Percentiles rank a stretch among this genome's conserved stretches.
phyloP scores from a whole-genome alignment of 2,113 vertebrate genomes.

The Eleginops maclovinus region DNA sequence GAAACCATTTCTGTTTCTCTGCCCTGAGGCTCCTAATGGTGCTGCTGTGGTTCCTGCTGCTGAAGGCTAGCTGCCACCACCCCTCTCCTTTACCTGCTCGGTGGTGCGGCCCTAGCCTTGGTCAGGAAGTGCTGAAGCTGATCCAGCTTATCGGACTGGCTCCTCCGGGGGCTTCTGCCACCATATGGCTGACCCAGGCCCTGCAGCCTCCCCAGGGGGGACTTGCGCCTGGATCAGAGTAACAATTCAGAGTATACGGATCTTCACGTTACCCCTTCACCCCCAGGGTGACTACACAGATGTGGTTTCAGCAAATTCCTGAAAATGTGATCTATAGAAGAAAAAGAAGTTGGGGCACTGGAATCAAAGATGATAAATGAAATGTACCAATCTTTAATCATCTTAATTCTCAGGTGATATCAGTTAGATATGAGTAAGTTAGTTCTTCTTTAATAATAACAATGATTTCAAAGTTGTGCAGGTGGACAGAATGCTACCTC shows the following conservation, averaged over 20 bases:
- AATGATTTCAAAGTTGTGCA: conserved; percentile 9
- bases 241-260: conserved; percentile 63
- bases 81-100: conserved; percentile 84
- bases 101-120: conserved; percentile 84
- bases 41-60: conserved; percentile 72
- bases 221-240: conserved; percentile 88
- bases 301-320: conserved; percentile 89
- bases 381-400: conserved; percentile 46
- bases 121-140: conserved; percentile 90
- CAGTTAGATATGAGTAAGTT: background rate
- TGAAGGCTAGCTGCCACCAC: conserved; percentile 43
- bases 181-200: conserved; percentile 94
- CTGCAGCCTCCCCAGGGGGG: conserved; percentile 88
- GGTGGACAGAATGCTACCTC: conserved; percentile 22
- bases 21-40: conserved; percentile 70
- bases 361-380: conserved; percentile 54
- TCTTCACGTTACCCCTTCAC: conserved; percentile 51
- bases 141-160: conserved; percentile 90
- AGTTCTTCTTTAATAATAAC: background rate
- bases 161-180: conserved; percentile 86
- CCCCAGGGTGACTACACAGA: conserved; percentile 89
- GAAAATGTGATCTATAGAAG: conserved; percentile 68
- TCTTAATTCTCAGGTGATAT: conserved; percentile 33
- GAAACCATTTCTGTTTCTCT: conserved; percentile 69
- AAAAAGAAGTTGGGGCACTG: conserved; percentile 26